phyloP scores from a whole-genome alignment of 2,888 invertebrate species.

The Drosophila kokeensis region DNA sequence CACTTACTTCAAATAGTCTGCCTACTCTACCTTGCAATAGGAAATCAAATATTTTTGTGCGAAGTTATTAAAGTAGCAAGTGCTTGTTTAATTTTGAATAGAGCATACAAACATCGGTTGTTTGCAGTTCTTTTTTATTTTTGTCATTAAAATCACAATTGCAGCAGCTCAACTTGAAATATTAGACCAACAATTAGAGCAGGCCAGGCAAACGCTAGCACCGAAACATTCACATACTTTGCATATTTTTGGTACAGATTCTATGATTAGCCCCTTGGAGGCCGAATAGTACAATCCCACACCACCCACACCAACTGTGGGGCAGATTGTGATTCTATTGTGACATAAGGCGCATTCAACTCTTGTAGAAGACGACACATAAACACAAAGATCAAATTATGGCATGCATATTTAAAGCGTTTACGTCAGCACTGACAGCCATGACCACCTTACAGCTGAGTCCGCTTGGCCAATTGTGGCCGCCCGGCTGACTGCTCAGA shows the following conservation, averaged over 20 bases:
- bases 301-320: neutral
- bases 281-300: slow-evolving; percentile 22
- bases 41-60: neutral
- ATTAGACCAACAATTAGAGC: neutral
- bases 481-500: slow-evolving; percentile 57
- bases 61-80: neutral
- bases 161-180: slow-evolving; percentile 48
- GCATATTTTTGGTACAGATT: slow-evolving; percentile 34
- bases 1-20: slow-evolving; percentile 15
- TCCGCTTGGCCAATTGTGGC: slow-evolving; percentile 30
- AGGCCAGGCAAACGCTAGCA: slow-evolving; percentile 4
- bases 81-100: neutral
- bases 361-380: slow-evolving; percentile 27
- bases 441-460: slow-evolving; percentile 69
- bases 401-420: slow-evolving; percentile 70
- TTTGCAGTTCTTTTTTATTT: neutral
- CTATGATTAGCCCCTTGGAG: slow-evolving; percentile 60
- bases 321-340: slow-evolving; percentile 39
- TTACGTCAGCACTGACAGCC: slow-evolving; percentile 66
- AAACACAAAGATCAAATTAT: slow-evolving; percentile 12
- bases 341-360: slow-evolving; percentile 69
- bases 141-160: slow-evolving; percentile 18
- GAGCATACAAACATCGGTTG: slow-evolving; percentile 26
- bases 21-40: neutral
- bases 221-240: slow-evolving; percentile 36